Evolutionary conservation across 2,888 invertebrate species (phyloP).

Genomic region (Atrina japonica): DNA sequence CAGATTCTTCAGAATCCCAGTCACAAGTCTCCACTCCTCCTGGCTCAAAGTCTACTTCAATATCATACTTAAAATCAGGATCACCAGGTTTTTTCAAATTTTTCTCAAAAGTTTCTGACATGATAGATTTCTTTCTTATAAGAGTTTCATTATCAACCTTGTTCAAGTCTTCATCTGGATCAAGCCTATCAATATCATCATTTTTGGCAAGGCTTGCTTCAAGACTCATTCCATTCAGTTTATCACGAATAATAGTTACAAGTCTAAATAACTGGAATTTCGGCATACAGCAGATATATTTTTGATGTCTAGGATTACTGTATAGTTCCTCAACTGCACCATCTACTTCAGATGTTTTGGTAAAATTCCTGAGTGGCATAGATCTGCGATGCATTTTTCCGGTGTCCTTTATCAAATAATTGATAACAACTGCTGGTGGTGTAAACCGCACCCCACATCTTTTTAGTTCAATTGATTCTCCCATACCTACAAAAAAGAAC

Average conservation of each 20-base stretch:
- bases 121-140: conserved; percentile 81
- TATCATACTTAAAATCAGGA: conserved; percentile 82
- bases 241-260: conserved; percentile 81
- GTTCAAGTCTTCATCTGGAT: conserved; percentile 82
- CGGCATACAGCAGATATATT: conserved; percentile 79
- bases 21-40: conserved; percentile 77
- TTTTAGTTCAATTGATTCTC: conserved; percentile 59
- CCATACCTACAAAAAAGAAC: conserved; percentile 43
- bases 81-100: conserved; percentile 81
- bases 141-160: conserved; percentile 80
- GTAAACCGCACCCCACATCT: conserved; percentile 80
- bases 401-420: conserved; percentile 71
- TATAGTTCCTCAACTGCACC: conserved; percentile 77
- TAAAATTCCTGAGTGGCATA: conserved; percentile 82
- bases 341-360: conserved; percentile 78
- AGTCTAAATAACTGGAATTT: conserved; percentile 80
- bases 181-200: conserved; percentile 78
- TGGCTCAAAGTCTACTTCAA: conserved; percentile 80
- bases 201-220: conserved; percentile 79
- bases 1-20: conserved; percentile 80
- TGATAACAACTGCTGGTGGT: conserved; percentile 79
- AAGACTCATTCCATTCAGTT: conserved; percentile 79
- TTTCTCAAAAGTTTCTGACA: conserved; percentile 81
- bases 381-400: conserved; percentile 78
- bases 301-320: conserved; percentile 77